Conservation (phyloP, 2,113 vertebrate species). For the Dascyllus trimaculatus region DNA sequence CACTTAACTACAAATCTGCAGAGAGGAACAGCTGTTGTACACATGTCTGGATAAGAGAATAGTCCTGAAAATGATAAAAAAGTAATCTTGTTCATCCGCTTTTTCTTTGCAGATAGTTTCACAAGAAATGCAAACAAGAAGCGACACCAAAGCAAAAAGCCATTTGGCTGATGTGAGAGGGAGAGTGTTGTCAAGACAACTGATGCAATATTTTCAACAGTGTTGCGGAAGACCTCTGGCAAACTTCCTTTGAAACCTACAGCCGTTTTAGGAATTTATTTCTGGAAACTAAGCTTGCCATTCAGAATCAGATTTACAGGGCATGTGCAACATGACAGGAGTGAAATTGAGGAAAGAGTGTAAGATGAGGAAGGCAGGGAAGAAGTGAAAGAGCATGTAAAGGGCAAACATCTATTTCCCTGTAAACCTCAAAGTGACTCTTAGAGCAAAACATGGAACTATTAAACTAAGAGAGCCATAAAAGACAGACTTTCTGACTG, state of each 20-base stretch:
- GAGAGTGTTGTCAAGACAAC: not conserved
- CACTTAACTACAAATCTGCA: not conserved
- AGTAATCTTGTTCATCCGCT: not conserved
- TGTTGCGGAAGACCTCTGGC: not conserved
- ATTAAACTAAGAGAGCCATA: too few species aligned
- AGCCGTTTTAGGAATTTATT: not conserved
- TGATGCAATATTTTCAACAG: not conserved
- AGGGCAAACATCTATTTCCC: too few species aligned
- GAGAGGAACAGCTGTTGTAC: slow-evolving; percentile 19
- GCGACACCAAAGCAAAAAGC: not conserved
- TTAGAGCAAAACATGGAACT: too few species aligned
- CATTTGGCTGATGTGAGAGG: not conserved
- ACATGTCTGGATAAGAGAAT: not conserved
- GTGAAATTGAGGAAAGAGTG: too few species aligned
- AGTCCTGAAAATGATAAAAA: not conserved
- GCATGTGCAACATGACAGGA: not conserved
- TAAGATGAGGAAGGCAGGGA: not conserved
- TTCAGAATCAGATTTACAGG: not conserved
- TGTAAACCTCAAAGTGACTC: too few species aligned
- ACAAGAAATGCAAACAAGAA: slow-evolving; percentile 2
- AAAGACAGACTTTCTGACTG: too few species aligned
- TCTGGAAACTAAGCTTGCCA: not conserved
- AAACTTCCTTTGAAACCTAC: not conserved
- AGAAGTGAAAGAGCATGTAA: not conserved
- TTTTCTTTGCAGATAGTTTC: not conserved